phyloP scores from a whole-genome alignment of 30 jellyfish, hydroid and myxozoan species.

The Cassiopea xamachana region DNA sequence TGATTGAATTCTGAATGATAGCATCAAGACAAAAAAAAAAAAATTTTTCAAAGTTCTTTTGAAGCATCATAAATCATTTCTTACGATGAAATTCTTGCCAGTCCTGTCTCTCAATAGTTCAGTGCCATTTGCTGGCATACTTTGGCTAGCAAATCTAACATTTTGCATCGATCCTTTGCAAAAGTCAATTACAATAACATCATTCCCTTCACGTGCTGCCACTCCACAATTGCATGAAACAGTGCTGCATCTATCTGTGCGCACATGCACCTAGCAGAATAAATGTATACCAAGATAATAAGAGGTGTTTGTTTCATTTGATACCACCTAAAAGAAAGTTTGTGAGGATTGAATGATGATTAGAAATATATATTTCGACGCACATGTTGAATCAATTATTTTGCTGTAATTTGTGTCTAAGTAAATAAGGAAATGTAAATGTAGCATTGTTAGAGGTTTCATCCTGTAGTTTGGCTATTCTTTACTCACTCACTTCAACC shows the following conservation, averaged over 20 bases:
- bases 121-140: slow-evolving; percentile 26
- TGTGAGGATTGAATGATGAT: no score
- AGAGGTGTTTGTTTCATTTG: background rate
- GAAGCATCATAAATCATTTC: background rate
- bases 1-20: no score
- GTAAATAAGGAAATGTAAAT: no score
- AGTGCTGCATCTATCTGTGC: slow-evolving; percentile 50
- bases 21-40: background rate
- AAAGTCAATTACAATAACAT: slow-evolving; percentile 49
- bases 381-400: no score
- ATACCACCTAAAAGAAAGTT: no score
- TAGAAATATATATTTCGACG: no score
- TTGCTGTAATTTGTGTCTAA: no score
- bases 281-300: background rate
- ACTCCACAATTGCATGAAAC: slow-evolving; percentile 69
- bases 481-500: background rate
- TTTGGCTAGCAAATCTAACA: slow-evolving; percentile 33
- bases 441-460: no score
- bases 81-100: slow-evolving; percentile 58
- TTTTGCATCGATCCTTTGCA: slow-evolving; percentile 52
- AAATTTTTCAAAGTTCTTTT: background rate
- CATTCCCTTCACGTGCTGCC: slow-evolving; percentile 65
- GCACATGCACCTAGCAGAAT: slow-evolving; percentile 37
- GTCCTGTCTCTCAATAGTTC: background rate
- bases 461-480: no score